Evolutionary conservation across 2,113 vertebrate species (phyloP), one percentile per base, ranked within the genome.

Genomic region (Macquaria australasica): DNA sequence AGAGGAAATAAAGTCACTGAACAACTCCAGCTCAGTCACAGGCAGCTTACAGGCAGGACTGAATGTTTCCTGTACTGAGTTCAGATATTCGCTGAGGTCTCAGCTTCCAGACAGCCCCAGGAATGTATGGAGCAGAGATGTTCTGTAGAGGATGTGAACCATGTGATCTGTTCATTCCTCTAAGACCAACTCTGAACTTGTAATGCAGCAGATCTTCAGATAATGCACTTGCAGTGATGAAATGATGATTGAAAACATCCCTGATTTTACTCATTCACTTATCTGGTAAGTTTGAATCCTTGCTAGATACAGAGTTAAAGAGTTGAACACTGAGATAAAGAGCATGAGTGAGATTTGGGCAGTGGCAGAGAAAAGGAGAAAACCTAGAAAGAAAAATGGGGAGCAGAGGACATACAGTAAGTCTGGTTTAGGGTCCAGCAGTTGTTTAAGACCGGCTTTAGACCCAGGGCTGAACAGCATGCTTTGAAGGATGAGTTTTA

Each of bases 1-100:
- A 91, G 79, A 66, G 15, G 37, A 76, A 41, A 73, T 20, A 60
- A 12, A 73, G 63, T 79, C 51, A 83, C 2, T 6, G 8, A 60
- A 37, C 21, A 56, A 78, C 45, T 55, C 50, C 25, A 53, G 6
- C 16, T 18, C 60, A 18, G 5, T 2, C 25, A 0, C 41, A 25
- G 43, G 60, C 8, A 48, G 31, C 15, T 69, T 16, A 60, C 69
- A 74, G 14, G 3, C 23, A 18, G n/a, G 68, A 41, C 55, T 34
- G 2, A 20, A n/a, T 37, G 58, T 83, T 73, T 63, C 62, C 51
- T 34, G 64, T 6, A 18, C 11, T 15, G 37, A 25, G 25, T n/a
- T 74, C 43, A 69, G 0, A 45, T 11, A 48, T 51, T 23, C 45
- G 14, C 41, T 15, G 51, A 67, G 9, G 37, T 25, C 39, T 37